These are phyloP conservation scores for Edolisoma coerulescens DNA, from an alignment of 2,113 vertebrate genomes.

Conservation along the genomic window DNA sequence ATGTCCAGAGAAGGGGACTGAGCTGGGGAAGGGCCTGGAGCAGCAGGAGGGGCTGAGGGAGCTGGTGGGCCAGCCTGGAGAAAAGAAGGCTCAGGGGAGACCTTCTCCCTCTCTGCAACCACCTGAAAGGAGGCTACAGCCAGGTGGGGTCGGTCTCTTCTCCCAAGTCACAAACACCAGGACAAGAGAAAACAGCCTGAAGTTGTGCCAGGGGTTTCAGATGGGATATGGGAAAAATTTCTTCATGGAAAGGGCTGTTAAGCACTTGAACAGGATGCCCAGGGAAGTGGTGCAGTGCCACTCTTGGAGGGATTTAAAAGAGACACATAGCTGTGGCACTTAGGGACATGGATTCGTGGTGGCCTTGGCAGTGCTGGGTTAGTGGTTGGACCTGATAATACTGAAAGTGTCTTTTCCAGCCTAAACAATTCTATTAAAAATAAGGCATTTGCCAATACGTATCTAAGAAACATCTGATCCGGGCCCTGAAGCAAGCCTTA, in stretches of 20 bases:
- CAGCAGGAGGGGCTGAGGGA: not conserved
- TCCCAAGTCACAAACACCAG: not conserved
- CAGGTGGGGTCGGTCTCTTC: rapidly evolving
- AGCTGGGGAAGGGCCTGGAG: not conserved
- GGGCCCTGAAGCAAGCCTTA: not conserved
- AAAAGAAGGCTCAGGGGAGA: not conserved
- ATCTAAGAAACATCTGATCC: conserved; percentile 20
- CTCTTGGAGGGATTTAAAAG: not conserved
- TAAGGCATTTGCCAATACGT: conserved; percentile 30
- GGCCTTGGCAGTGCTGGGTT: not conserved
- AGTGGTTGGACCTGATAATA: not conserved
- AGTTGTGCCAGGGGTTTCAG: not conserved
- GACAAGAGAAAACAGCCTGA: not conserved
- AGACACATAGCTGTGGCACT: not conserved
- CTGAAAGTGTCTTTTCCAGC: not conserved
- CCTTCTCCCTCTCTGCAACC: not conserved
- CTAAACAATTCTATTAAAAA: conserved; percentile 34
- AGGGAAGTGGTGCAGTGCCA: no score
- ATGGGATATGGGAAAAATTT: not conserved
- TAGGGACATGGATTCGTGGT: rapidly evolving
- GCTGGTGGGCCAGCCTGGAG: not conserved
- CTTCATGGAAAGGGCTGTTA: not conserved
- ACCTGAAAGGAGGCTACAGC: not conserved
- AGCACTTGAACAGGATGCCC: not conserved
- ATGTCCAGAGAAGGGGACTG: not conserved